Percentiles rank a stretch among this genome's conserved stretches.
Conservation (phyloP, 2,797 vertebrate species). For the Diglossa cyanea region DNA sequence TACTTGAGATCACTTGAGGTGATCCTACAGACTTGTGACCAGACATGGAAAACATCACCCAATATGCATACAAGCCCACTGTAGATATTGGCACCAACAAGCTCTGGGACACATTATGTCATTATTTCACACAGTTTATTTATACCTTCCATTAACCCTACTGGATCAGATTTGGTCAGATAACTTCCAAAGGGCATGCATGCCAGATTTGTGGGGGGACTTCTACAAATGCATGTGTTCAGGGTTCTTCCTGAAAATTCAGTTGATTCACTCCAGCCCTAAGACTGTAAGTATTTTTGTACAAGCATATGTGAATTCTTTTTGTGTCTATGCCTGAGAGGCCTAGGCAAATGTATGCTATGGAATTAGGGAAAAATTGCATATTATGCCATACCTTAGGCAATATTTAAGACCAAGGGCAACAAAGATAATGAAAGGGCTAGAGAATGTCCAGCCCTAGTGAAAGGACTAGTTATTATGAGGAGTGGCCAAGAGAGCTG, state of each 20-base stretch:
- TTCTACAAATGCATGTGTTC: not conserved
- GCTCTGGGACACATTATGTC: not conserved
- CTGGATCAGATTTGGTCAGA: not conserved
- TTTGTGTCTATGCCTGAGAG: not conserved
- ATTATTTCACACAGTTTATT: not conserved
- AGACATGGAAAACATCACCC: not conserved
- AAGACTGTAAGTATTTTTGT: not conserved
- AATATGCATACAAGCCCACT: not conserved
- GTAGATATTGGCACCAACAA: not conserved
- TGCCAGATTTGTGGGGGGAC: not conserved
- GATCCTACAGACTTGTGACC: not conserved
- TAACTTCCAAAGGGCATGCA: not conserved
- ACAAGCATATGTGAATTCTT: not conserved
- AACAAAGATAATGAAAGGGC: not conserved
- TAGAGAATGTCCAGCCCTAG: not conserved
- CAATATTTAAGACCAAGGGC: not conserved
- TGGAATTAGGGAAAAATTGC: not conserved
- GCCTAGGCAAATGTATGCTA: not conserved
- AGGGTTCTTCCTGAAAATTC: not conserved
- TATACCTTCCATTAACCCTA: not conserved
- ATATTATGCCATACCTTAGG: not conserved
- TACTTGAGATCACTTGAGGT: not conserved
- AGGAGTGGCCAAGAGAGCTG: not conserved
- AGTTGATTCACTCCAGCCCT: not conserved
- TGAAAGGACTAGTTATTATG: not conserved